Evolutionary conservation across 2,113 vertebrate species (phyloP), one percentile per base, ranked within the genome.

Genomic region (Myotis davidii): DNA sequence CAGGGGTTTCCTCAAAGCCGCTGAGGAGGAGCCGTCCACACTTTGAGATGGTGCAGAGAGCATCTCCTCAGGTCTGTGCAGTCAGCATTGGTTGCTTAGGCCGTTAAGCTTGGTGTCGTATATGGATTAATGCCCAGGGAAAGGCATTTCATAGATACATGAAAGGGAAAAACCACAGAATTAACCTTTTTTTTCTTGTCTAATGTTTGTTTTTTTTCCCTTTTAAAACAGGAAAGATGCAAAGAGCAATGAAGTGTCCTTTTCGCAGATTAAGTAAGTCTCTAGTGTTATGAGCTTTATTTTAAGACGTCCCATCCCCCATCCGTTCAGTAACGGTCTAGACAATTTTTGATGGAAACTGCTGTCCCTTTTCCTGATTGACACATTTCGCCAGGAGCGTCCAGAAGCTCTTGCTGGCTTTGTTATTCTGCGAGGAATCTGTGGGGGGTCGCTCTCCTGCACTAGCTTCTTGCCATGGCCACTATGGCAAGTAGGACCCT

Each of bases 261-360:
- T 99, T 97, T 98, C 98, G 97, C 98, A 98, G 56, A 98, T 99
- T 95, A 98, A 98, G 98, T 99, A 97, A 99, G 98, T 98, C 45
- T 64, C 50, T 48, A 5, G 37, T 52, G 21, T 90, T 78, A 14
- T 13, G 73, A 76, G 39, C 45, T 74, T 54, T 84, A 74, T 70
- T 77, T 65, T 81, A 32, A 91, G 85, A 3, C 32, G 12, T 10
- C 37, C 13, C 23, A 20, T n/a, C 27, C 5, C 50, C 9, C 32
- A 16, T 67, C 72, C 89, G 42, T 48, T 74, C 56, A 72, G 70
- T 87, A 81, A 84, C 69, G 32, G 0, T 70, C 67, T 54, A 48
- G 61, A 72, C 92, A 54, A n/a, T 18, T 83, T 50, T 48, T 29
- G 56, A 5, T 70, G 59, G 91, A 27, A 84, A 17, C 76, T 64